Evolutionary conservation across 2,888 invertebrate genomes (phyloP).

Genomic region (Drosophila acutilabella): DNA sequence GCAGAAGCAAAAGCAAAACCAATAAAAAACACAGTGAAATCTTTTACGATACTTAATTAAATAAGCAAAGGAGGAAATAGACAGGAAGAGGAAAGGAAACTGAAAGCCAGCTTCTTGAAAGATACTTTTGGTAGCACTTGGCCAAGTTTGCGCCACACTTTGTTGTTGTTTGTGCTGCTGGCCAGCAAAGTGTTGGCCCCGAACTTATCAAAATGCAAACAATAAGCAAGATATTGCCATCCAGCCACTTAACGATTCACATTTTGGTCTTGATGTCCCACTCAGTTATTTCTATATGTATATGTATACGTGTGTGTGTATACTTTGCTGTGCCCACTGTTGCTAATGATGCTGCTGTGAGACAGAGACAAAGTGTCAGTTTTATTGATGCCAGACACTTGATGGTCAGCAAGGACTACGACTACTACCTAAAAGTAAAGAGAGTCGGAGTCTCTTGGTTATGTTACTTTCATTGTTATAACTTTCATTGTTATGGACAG

Average conservation of each 20-base stretch:
- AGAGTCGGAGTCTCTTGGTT: constrained; percentile 12
- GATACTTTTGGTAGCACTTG: constrained; percentile 21
- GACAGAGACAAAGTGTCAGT: constrained; percentile 25
- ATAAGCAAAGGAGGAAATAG: constrained; percentile 31
- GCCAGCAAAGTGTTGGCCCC: constrained; percentile 39
- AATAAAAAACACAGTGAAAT: constrained; percentile 15
- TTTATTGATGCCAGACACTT: constrained; percentile 51
- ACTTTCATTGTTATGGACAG: constrained; percentile 57
- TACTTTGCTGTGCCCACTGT: constrained; percentile 1
- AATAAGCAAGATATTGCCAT: constrained; percentile 39
- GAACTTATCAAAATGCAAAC: constrained; percentile 58
- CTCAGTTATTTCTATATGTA: constrained; percentile 9
- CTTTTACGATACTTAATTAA: constrained; percentile 52
- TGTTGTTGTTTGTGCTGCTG: constrained; percentile 5
- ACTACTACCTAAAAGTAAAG: neutral
- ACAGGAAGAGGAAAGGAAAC: neutral
- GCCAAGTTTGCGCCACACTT: constrained; percentile 1
- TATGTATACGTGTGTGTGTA: too few species aligned
- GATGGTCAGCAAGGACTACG: constrained; percentile 29
- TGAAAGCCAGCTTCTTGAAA: constrained; percentile 1
- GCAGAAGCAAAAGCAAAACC: neutral
- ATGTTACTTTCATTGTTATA: constrained; percentile 53
- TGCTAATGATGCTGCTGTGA: constrained; percentile 40
- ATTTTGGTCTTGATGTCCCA: constrained; percentile 4
- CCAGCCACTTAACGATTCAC: constrained; percentile 44